A percentile compares a stretch with the other conserved stretches of the same genome.
These are phyloP conservation scores for Centropus bengalensis DNA, from an alignment of 2,113 vertebrate genomes.

Conservation along the genomic window DNA sequence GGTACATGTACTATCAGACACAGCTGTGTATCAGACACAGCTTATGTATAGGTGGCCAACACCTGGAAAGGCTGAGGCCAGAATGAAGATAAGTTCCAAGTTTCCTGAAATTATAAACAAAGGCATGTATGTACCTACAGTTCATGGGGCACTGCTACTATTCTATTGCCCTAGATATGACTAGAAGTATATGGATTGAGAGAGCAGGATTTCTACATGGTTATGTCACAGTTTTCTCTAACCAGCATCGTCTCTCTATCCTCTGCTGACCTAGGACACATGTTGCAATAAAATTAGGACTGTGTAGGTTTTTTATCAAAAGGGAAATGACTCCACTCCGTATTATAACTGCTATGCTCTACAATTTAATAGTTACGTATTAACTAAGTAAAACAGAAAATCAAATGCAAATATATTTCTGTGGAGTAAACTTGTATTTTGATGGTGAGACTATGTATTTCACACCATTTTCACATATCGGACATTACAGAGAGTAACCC, in stretches of 20 bases:
- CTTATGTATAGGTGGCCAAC: background rate
- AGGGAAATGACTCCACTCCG: background rate
- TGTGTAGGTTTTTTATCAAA: background rate
- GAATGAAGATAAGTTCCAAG: background rate
- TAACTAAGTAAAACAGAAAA: background rate
- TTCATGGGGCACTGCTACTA: background rate
- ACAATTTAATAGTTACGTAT: background rate
- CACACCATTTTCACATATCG: background rate
- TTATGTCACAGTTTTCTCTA: background rate
- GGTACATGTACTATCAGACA: background rate
- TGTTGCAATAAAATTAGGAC: background rate
- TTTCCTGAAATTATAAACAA: background rate
- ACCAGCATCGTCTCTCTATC: background rate
- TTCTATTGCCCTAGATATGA: background rate
- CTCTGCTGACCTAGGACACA: background rate
- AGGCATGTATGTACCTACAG: background rate
- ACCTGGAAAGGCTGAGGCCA: background rate
- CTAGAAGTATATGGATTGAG: background rate
- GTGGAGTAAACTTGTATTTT: background rate
- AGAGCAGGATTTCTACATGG: background rate
- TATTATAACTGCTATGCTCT: background rate
- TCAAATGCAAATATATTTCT: background rate
- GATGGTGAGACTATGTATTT: background rate
- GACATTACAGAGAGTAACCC: background rate
- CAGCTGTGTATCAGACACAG: background rate